phyloP scores from a whole-genome alignment of 2,888 invertebrate species.

The Polymixis flavicincta region DNA sequence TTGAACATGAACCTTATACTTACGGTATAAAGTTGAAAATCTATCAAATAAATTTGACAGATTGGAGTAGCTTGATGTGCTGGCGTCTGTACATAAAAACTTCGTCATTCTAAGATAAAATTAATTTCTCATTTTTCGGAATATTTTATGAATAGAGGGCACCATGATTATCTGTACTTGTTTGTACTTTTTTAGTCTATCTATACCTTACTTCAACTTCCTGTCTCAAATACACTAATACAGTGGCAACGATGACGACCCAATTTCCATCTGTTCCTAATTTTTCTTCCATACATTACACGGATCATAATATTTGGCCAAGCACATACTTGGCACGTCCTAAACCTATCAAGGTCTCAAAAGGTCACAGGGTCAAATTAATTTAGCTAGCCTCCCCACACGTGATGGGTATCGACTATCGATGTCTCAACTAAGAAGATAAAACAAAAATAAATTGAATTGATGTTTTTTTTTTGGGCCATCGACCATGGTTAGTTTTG shows the following conservation, averaged over 20 bases:
- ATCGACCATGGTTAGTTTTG: no score
- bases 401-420: no score
- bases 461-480: no score
- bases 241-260: background rate
- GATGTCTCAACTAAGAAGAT: no score
- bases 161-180: background rate
- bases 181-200: background rate
- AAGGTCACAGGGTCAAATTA: background rate
- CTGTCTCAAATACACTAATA: background rate
- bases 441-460: no score
- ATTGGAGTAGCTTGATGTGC: no score
- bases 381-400: no score
- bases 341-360: background rate
- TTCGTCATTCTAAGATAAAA: background rate
- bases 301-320: background rate
- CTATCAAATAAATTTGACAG: no score
- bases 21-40: no score
- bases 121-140: background rate
- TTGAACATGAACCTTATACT: no score
- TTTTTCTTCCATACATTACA: background rate
- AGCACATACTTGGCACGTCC: background rate
- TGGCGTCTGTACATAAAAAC: slow-evolving; percentile 27
- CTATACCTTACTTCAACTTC: background rate
- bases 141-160: background rate
- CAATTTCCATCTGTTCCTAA: background rate